Base-by-base conservation (phyloP, 1,140 invertebrate genomes). In the Bombus balteatus region DNA sequence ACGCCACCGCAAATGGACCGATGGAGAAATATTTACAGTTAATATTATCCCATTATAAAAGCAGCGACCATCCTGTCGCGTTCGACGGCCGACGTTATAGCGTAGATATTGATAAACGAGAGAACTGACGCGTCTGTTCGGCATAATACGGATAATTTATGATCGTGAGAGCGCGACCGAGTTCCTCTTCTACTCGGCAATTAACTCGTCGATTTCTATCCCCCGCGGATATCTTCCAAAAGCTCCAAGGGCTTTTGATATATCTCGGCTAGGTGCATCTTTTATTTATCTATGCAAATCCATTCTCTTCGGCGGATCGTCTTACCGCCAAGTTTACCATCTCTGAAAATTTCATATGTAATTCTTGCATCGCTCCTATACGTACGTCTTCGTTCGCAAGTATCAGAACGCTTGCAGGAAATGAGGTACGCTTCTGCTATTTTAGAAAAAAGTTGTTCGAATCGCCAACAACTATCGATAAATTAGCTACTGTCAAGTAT, bases 271-370 rank as follows among this genome's bases (percentile, higher is more conserved):
- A 34, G 37, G 59, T 28, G 74, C 90, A 93, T 92, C 89, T 94
- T 94, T 94, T 94, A 94, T 94, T 94, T 94, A 94, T 94, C 94
- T 93, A 94, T 94, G 94, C 90, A 93, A 94, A 94, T 70, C 81
- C 41, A 37, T 47, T 89, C 89, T 91, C 87, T 88, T 91, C 88
- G 88, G 43, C 53, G 57, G 71, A 43, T 71, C 74, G 43, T 66
- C 73, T 87, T 75, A 66, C 66, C 88, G 15, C 83, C 82, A 86
- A 92, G 91, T 93, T 92, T 87, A 91, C 91, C 84, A 88, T 91
- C 89, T 93, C 88, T 93, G 92, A 92, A 94, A 93, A 94, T 94
- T 94, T 94, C 89, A 92, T 93, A 93, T 92, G 82, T 80, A 72
- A 86, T 88, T 88, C 70, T 34, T 22, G 57, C 76, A 28, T 43